Evolutionary conservation across 1,140 invertebrate species (phyloP), one percentile per base, ranked within the genome.

Genomic region (Eciton burchellii): DNA sequence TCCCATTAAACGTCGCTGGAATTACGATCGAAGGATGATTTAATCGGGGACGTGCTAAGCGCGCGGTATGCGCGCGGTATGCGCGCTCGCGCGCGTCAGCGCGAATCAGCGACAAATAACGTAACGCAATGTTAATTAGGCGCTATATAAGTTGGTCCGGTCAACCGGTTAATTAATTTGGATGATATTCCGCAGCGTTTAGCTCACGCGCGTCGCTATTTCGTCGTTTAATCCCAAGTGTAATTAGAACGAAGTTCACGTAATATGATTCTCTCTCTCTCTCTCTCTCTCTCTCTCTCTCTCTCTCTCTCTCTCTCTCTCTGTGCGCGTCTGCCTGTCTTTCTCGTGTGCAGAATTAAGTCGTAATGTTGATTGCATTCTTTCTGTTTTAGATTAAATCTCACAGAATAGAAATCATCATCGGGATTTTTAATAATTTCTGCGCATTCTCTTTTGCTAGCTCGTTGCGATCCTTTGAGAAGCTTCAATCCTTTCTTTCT

Each of bases 71-170:
- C 14, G n/a, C 24, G 9, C 14, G n/a, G n/a, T 73, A 19, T 26
- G 54, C 5, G 11, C n/a, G 62, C 62, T 47, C 43, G 11, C n/a
- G 8, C 19, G 1, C 11, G 45, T 11, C 43, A 3, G n/a, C n/a
- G n/a, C 6, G 35, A 35, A 3, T 35, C 6, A 35, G 2, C 35
- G 35, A 35, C 35, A 35, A 35, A 35, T 35, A 35, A 35, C 35
- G 35, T 35, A 35, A 35, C 35, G 29, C 19, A 19, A 74, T 47
- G n/a, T 62, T 74, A 74, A 63, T 74, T 74, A 63, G 57, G 1
- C 19, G 24, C 6, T 16, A 29, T 29, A 26, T 21, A 63, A 74
- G 56, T 49, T 63, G 47, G 26, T 62, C 47, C 29, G 29, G 43
- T 12, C 1, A 45, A 35, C 12, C 35, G 35, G 29, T 62, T 62